Evolutionary conservation across 2,888 invertebrate genomes (phyloP), one percentile per base, ranked within the genome.

Genomic region (Deroplatys truncata): DNA sequence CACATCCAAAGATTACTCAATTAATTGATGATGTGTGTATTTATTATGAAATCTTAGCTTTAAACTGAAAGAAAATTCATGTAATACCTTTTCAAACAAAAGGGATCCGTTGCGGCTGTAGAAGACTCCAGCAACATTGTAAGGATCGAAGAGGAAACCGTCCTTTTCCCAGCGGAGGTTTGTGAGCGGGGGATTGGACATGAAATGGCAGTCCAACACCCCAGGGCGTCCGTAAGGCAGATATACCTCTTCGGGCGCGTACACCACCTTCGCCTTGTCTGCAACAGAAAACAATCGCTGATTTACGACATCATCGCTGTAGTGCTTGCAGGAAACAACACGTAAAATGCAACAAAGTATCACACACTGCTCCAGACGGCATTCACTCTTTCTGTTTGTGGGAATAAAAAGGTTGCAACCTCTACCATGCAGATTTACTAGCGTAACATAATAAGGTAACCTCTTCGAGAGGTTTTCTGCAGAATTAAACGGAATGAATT

Each of bases 141-240:
- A 97, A 0, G 98, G 98, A 93, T 98, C 98, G 93, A 97, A 98
- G 1, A 98, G 95, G 92, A 98, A 97, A 28, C 98, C 98, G 93
- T 98, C 98, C 93, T 98, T 98, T 93, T 98, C 98, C 98, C 99
- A 99, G 91, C 97, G 96, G 90, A 98, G 94, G 93, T 97, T 97
- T 88, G 97, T 97, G 91, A 98, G 94, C 15, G 98, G 97, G 28
- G 98, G 99, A 94, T 98, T 98, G 9, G 98, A 97, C 92, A 98
- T 96, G 93, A 98, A 98, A 93, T 98, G 98, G 93, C 99, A 99
- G 93, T 98, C 98, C 90, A 99, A 95, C 90, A 97, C 95, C 15
- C 97, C 97, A 8, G 97, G 96, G 92, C 96, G 96, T 29, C 98
- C 98, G 92, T 95, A 96, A 0, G 98, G 97, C 92, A 99, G 95